Evolutionary conservation across 2,888 invertebrate species (phyloP), one percentile per base, ranked within the genome.

Genomic region (Syrista parreyssii): DNA sequence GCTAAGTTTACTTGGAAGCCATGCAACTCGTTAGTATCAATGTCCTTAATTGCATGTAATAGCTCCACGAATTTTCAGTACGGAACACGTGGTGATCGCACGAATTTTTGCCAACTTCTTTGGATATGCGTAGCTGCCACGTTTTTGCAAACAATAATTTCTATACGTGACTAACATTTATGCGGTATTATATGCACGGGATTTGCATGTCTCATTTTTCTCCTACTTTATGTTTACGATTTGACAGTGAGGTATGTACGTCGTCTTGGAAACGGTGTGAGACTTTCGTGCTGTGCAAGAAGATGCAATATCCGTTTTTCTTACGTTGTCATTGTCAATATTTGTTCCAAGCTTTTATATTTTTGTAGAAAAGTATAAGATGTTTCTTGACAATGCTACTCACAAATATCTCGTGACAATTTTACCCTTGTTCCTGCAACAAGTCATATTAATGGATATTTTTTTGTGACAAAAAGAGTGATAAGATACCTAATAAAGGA

Each of bases 21-120:
- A 2, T 55, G 83, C 81, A 83, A 83, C 81, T 85, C 78, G 33
- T 30, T 71, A 11, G 31, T 71, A 11, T 9, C 11, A 71, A 23
- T 11, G 72, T 3, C 30, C 3, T 55, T 55, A 55, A 55, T 55
- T 55, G 23, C 9, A 55, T 9, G 9, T 55, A 55, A 55, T 55
- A 9, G 55, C 55, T 55, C 23, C 23, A 9, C 23, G 6, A 55
- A 55, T 55, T 55, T 55, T 55, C 9, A 23, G n/a, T 55, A 11
- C 9, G 55, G 23, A 23, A 55, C 23, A 55, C 55, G 1, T 23
- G 9, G 9, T 9, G 55, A 55, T 55, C 55, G 2, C 23, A 40
- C 23, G 23, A 40, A 23, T 40, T 40, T 40, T 40, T 40, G 15
- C 40, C 9, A 15, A 40, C 40, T 23, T 15, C 23, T 23, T 9